These are phyloP conservation scores for Babylonia areolata DNA, from an alignment of 1,140 invertebrate species.

Conservation along the genomic window DNA sequence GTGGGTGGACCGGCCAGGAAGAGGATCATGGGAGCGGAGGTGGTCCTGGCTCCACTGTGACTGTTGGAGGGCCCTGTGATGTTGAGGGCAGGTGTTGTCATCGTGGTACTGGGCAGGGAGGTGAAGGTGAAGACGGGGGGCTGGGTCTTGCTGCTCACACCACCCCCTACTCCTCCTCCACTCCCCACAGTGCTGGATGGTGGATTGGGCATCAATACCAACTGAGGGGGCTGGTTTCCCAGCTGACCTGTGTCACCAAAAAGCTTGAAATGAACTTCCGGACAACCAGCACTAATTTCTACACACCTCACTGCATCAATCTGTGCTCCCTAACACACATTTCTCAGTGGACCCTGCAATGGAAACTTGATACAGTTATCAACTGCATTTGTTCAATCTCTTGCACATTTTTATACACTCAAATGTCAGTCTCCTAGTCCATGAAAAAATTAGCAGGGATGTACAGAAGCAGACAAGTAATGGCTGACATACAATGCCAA, in stretches of 20 bases:
- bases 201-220: background rate
- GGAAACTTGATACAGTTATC: too few species aligned
- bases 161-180: background rate
- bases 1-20: constrained; percentile 8
- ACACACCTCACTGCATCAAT: too few species aligned
- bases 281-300: too few species aligned
- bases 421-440: too few species aligned
- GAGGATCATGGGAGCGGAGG: constrained; percentile 28
- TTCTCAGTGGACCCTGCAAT: too few species aligned
- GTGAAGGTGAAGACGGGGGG: background rate
- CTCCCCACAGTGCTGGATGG: background rate
- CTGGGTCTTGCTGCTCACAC: background rate
- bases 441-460: too few species aligned
- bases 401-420: too few species aligned
- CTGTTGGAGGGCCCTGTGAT: background rate
- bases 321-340: too few species aligned
- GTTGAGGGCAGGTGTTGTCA: background rate
- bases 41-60: background rate
- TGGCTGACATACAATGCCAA: too few species aligned
- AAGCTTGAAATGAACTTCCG: too few species aligned
- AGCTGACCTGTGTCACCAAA: background rate
- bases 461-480: too few species aligned
- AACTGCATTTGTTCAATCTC: too few species aligned
- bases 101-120: background rate
- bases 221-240: background rate